phyloP scores from a whole-genome alignment of 2,797 vertebrate genomes.

The Eremophila alpestris region DNA sequence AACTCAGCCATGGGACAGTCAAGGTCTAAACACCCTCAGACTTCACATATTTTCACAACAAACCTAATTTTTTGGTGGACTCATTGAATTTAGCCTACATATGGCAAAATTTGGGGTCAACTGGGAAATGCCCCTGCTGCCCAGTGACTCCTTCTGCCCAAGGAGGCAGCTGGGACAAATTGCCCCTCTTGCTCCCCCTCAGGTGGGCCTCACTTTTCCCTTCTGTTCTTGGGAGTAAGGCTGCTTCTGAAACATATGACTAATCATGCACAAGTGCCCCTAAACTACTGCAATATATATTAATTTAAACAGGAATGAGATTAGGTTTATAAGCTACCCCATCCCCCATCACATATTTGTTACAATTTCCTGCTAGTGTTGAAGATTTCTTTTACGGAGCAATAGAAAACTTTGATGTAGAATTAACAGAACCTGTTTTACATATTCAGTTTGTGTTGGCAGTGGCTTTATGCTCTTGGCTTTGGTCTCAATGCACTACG shows the following conservation, averaged over 20 bases:
- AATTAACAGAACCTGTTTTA: slow-evolving; percentile 56
- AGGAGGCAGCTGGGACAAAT: neutral
- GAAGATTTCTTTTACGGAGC: neutral
- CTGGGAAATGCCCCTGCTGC: neutral
- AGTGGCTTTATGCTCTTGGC: slow-evolving; percentile 29
- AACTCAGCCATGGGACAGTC: neutral
- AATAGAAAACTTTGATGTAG: slow-evolving; percentile 47
- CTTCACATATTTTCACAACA: neutral
- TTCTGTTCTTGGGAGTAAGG: neutral
- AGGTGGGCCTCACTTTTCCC: neutral
- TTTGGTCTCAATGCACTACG: neutral
- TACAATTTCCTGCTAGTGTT: slow-evolving; percentile 65
- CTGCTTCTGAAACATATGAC: neutral
- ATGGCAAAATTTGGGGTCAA: neutral
- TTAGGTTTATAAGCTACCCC: slow-evolving; percentile 19
- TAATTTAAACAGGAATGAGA: slow-evolving; percentile 32
- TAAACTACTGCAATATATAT: neutral
- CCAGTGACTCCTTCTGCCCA: neutral
- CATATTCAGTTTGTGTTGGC: slow-evolving; percentile 59
- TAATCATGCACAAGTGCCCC: neutral
- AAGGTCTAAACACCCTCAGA: neutral
- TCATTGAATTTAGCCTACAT: neutral
- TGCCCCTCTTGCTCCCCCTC: neutral
- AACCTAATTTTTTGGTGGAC: neutral
- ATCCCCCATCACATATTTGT: slow-evolving; percentile 20